Base-by-base conservation (phyloP, 2,113 vertebrate genomes). In the Syrrhaptes paradoxus region DNA sequence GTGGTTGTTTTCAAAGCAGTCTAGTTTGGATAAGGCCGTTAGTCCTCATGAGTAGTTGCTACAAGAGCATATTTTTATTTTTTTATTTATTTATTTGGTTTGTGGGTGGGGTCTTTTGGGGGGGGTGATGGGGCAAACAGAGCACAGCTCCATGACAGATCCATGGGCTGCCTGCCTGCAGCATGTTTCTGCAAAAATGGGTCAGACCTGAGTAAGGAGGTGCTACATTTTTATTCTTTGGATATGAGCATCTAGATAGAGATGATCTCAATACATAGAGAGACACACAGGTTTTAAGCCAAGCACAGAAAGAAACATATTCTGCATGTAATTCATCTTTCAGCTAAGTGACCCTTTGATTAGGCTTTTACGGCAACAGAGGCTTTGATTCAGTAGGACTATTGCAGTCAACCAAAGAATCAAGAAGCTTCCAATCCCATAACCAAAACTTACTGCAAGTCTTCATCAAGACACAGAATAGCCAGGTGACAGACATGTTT, bases 401-500 rank as follows among this genome's bases (percentile, higher is more conserved):
- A 2, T 14, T 80, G 76, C 52, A 74, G 77, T 72, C 76, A 93
- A 14, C 73, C 65, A 57, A 87, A 81, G 79, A 67, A 74, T 75
- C 1, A 0, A 85, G 67, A 81, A 16, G 57, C 80, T 93, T 95
- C 61, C 34, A 31, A 5, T 66, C 73, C 45, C 49, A 14, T 63
- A 90, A 91, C 49, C 54, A 79, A 72, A 90, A 57, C 36, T 52
- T 77, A 85, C 75, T n/a, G 8, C 19, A 34, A 45, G n/a, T 57
- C 55, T 86, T 38, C 52, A 29, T 75, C 54, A 36, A 45, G 68
- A 45, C 65, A 28, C 31, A 86, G 52, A 84, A 29, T 16, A 93
- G 65, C 79, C 45, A 74, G 83, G 86, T 93, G 83, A 94, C 92
- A 95, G 85, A 95, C 91, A 96, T 97, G 93, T 94, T 96, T 95